Percentiles rank a stretch among this genome's conserved stretches.
Conservation (phyloP, 1,140 invertebrate species). For the Habropoda laboriosa region DNA sequence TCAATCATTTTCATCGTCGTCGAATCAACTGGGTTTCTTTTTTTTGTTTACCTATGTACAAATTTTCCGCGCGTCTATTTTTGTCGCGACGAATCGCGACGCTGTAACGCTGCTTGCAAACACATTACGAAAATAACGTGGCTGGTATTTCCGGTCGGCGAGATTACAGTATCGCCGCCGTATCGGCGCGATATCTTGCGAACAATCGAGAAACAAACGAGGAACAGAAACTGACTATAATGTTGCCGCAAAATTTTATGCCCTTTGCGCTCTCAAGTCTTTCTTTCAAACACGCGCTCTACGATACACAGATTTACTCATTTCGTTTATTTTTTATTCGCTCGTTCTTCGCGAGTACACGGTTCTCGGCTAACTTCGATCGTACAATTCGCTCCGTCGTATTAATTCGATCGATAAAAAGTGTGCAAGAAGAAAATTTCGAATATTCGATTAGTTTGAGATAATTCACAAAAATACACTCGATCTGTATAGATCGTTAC, state of each 20-base stretch:
- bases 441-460: no score
- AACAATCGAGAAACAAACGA: slow-evolving; percentile 77
- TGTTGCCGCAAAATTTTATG: slow-evolving; percentile 78
- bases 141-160: slow-evolving; percentile 35
- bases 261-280: slow-evolving; percentile 76
- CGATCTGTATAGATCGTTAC: no score
- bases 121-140: slow-evolving; percentile 40
- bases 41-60: no score
- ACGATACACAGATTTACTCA: slow-evolving; percentile 8
- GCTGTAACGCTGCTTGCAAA: slow-evolving; percentile 46
- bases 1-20: background rate
- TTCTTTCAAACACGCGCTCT: slow-evolving; percentile 60
- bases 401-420: background rate
- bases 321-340: slow-evolving; percentile 26
- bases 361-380: background rate
- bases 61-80: slow-evolving; percentile 42
- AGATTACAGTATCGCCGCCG: slow-evolving; percentile 62
- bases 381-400: no score
- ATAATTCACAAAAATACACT: no score
- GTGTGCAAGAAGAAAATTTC: no score
- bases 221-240: slow-evolving; percentile 82
- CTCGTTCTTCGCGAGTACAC: slow-evolving; percentile 6
- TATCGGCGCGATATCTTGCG: slow-evolving; percentile 58
- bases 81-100: slow-evolving; percentile 20
- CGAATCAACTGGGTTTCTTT: slow-evolving; percentile 53